Evolutionary conservation across 1,140 invertebrate genomes (phyloP), one percentile per base, ranked within the genome.

Genomic region (Drosophila nigrodunni): DNA sequence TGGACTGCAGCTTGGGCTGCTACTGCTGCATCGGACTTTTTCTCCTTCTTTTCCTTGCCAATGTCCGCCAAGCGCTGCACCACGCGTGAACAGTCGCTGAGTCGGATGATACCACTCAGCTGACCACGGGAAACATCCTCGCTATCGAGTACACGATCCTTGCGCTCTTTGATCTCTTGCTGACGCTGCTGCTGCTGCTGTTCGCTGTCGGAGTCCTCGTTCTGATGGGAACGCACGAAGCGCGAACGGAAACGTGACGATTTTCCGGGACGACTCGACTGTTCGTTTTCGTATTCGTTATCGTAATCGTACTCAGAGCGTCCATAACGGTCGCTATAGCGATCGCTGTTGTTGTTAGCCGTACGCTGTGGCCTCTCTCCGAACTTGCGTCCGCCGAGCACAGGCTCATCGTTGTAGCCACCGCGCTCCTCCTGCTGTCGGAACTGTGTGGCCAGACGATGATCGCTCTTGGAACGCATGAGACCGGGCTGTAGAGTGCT

Each of bases 391-490:
- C 95, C 95, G 49, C 94, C 94, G n/a, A 96, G 89, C 8, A 95
- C 93, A 1, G 95, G 94, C 69, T 95, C 95, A 70, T 95, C 94
- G 61, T 94, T 93, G 68, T 93, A 91, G 25, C 94, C 93, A 58
- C 94, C 93, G 44, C 94, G 93, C 93, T 97, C 96, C 92, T 97
- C 96, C 92, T 97, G 96, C 83, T 97, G 96, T 30, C 97, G 94
- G 93, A 97, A 98, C 86, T 98, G 97, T 0, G 96, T 95, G 9
- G 97, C 97, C 47, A 98, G 93, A 34, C 98, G 94, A 93, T 98
- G 98, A 89, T 98, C 98, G 91, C 97, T 98, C 93, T 98, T 98
- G 68, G 97, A 98, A 76, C 97, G 94, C 95, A 98, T 98, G 21
- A 98, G 93, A 3, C 97, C 97, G 0, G 95, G 94, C 34, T 94